A percentile compares a stretch with the other conserved stretches of the same genome.
phyloP scores from a whole-genome alignment of 2,113 vertebrate genomes.

The Gymnarchus niloticus region DNA sequence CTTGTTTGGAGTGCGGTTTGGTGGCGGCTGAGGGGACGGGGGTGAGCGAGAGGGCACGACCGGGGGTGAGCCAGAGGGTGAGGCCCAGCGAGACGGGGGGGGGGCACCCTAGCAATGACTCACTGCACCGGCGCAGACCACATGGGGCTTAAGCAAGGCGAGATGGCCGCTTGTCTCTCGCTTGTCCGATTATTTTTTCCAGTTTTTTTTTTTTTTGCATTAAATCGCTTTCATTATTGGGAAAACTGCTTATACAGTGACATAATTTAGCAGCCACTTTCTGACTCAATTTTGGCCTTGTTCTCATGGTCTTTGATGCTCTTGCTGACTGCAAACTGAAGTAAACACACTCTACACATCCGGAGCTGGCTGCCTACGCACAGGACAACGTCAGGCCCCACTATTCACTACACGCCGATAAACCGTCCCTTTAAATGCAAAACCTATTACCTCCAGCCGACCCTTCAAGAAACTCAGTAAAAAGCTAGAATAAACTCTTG shows the following conservation, averaged over 20 bases:
- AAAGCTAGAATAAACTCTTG: background rate
- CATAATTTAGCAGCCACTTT: background rate
- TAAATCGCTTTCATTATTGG: background rate
- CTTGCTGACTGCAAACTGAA: background rate
- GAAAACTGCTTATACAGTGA: background rate
- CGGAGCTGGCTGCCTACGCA: background rate
- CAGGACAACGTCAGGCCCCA: too few species aligned
- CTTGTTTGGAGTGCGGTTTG: conserved; percentile 8
- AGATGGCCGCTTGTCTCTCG: too few species aligned
- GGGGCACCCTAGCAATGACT: background rate
- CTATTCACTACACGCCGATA: background rate
- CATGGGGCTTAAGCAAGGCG: background rate
- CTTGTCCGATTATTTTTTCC: too few species aligned
- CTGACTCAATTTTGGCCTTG: background rate
- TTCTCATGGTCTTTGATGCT: background rate
- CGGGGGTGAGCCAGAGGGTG: background rate
- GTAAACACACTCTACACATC: background rate
- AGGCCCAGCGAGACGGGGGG: background rate
- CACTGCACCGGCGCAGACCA: background rate
- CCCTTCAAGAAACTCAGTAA: background rate
- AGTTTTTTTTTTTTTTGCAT: background rate
- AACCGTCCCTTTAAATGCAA: background rate
- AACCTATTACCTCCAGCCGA: background rate
- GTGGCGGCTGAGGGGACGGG: background rate
- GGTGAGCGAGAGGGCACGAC: conserved; percentile 13